Conservation (phyloP, 2,888 invertebrate genomes). For the Imbricaverruca yamaguchii region DNA sequence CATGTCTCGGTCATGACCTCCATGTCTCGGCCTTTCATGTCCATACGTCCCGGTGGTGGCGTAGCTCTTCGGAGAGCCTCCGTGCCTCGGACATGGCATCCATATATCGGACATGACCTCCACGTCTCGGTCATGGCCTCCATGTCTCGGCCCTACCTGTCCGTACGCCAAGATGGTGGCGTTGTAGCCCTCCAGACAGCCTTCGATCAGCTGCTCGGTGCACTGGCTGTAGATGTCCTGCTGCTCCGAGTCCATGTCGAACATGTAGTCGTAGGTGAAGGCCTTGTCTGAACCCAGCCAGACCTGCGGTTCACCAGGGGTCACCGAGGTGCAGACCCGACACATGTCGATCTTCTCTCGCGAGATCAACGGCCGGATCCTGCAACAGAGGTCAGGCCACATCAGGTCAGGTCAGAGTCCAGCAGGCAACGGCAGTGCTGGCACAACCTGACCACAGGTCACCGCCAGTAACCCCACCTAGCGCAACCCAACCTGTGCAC, state of each 20-base stretch:
- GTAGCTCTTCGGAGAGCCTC: no score
- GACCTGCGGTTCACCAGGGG: conserved; percentile 83
- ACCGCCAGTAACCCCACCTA: no score
- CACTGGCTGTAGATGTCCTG: conserved; percentile 70
- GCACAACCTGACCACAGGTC: no score
- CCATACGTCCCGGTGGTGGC: no score
- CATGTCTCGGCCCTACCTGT: conserved; percentile 52
- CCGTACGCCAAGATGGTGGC: conserved; percentile 96
- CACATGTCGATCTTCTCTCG: conserved; percentile 90
- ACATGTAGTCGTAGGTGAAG: conserved; percentile 95
- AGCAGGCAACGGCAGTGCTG: no score
- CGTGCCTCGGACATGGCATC: no score
- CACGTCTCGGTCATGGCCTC: not conserved
- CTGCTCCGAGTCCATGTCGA: conserved; percentile 70
- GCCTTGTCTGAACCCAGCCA: conserved; percentile 86
- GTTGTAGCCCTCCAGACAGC: conserved; percentile 92
- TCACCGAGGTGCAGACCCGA: conserved; percentile 81
- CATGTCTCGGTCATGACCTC: no score
- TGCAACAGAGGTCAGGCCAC: conserved; percentile 22
- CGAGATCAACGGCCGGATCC: conserved; percentile 33
- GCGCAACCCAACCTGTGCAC: no score
- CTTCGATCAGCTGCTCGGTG: conserved; percentile 77
- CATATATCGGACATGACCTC: not conserved
- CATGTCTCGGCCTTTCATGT: no score
- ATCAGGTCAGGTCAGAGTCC: not conserved